Percentiles rank a stretch among this genome's conserved stretches.
Evolutionary conservation across 2,888 invertebrate species (phyloP).

Genomic region (Ceraclea dissimilis): DNA sequence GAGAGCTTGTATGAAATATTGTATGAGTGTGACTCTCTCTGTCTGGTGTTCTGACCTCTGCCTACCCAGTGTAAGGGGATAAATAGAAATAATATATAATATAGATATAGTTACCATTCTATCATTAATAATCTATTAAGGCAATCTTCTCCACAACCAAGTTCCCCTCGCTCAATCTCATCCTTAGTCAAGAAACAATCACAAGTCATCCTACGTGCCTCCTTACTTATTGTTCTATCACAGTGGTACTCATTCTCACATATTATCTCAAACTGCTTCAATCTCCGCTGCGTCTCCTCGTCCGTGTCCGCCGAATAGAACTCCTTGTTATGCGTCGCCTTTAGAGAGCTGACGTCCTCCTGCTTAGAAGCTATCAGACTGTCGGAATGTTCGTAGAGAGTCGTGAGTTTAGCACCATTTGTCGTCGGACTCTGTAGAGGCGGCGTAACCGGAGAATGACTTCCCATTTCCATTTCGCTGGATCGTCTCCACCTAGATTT

Average conservation of each 20-base stretch:
- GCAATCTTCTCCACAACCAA: conserved; percentile 93
- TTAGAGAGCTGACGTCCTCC: background rate
- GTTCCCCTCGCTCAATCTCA: conserved; percentile 73
- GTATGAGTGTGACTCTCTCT: no score
- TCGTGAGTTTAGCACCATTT: conserved; percentile 33
- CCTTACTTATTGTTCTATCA: conserved; percentile 80
- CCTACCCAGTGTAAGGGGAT: no score
- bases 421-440: conserved; percentile 40
- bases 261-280: conserved; percentile 72
- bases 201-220: conserved; percentile 89
- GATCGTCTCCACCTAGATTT: conserved; percentile 72
- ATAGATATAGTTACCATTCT: conserved; percentile 70
- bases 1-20: no score
- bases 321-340: conserved; percentile 11
- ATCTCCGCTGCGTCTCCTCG: conserved; percentile 44
- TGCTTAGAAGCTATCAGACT: background rate
- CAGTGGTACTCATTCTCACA: conserved; percentile 80
- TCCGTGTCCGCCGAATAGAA: conserved; percentile 30
- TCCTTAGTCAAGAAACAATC: conserved; percentile 90
- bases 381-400: conserved; percentile 32
- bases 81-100: no score
- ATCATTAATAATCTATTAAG: conserved; percentile 96
- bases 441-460: conserved; percentile 39
- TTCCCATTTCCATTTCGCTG: conserved; percentile 64
- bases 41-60: no score